Conservation (phyloP, 1,140 invertebrate species). For the Solen grandis region DNA sequence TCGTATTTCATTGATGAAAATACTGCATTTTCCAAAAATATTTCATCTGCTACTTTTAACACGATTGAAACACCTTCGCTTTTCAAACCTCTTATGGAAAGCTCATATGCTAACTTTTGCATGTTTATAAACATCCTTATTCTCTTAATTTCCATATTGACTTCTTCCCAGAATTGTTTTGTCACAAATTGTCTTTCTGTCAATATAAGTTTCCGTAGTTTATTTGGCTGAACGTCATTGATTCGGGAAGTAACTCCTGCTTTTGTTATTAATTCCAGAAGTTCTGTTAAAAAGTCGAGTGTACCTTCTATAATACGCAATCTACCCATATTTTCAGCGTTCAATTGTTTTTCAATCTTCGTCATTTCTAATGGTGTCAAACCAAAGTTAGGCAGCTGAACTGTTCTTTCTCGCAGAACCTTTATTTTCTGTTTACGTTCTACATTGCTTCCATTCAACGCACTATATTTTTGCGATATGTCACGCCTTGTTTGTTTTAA, state of each 20-base stretch:
- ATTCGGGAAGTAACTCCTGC: not conserved
- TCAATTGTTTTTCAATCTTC: not conserved
- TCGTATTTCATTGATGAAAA: not conserved
- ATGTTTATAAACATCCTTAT: not conserved
- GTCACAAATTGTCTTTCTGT: not conserved
- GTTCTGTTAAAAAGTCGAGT: not conserved
- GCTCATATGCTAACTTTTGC: not conserved
- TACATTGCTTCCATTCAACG: not conserved
- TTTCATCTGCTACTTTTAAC: not conserved
- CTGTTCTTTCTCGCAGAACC: not conserved
- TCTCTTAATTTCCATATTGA: constrained; percentile 5
- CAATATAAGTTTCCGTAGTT: not conserved
- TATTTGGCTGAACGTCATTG: not conserved
- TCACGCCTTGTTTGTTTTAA: not conserved
- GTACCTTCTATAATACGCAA: not conserved
- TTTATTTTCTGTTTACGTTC: not conserved
- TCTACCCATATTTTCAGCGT: not conserved
- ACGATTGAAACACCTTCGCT: not conserved
- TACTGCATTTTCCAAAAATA: not conserved
- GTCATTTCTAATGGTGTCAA: not conserved
- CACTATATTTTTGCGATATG: not conserved
- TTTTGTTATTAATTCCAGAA: not conserved
- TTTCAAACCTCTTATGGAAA: not conserved
- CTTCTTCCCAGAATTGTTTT: constrained; percentile 21
- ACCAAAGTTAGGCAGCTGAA: not conserved